Base-by-base conservation (phyloP, 2,113 vertebrate species). In the Rhineura floridana region DNA sequence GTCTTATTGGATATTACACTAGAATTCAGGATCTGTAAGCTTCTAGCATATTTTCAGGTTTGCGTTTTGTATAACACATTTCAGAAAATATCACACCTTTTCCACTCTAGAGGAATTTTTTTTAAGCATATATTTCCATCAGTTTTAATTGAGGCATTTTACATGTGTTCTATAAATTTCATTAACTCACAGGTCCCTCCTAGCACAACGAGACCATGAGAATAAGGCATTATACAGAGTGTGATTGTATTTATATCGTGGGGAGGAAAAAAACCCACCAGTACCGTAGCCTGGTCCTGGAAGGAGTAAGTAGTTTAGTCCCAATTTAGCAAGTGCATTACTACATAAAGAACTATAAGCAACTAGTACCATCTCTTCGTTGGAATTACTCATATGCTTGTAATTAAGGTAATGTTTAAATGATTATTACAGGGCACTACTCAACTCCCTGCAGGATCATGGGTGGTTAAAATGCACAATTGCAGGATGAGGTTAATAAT, bases 41-140 rank as follows among this genome's bases (percentile, higher is more conserved):
- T 33, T 93, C 75, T 89, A 50, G 72, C 33, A 50, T 48, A 72
- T 90, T 93, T 91, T 87, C 72, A 90, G 59, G 72, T 88, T 59
- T 88, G 9, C 86, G 77, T 90, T 81, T 91, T 94, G n/a, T 94
- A 33, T 21, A 89, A 90, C 80, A 81, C 63, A 87, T 91, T 89
- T 90, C 72, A 48, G 63, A 90, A 93, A 87, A 84, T 84, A 0
- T 84, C 81, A 77, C 79, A 86, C 12, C 87, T 91, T 91, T 91
- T 84, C 85, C 44, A n/a, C 42, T 52, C 80, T 90, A 85, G 77
- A 55, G 52, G 86, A 88, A 67, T 78, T 83, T 59, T 11, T 86
- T 62, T 9, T 0, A 87, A 89, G 69, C 1, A 44, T 87, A 36
- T 50, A 65, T 81, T 81, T 90, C 73, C 67, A 44, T 88, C 86